Conservation (phyloP, 2,797 vertebrate genomes). For the Notamacropus eugenii region DNA sequence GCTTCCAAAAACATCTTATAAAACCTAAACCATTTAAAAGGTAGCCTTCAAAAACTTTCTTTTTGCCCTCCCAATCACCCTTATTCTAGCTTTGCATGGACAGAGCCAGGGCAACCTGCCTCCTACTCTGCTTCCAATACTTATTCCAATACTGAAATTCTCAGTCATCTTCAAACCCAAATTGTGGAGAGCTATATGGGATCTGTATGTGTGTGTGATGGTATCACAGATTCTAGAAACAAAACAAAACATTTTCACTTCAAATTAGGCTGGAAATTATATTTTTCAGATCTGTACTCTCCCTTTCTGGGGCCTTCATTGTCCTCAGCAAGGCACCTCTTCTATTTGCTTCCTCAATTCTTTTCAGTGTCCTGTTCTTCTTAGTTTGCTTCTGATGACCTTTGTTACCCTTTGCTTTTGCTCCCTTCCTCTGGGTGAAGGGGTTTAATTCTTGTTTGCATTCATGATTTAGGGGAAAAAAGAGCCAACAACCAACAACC, state of each 20-base stretch:
- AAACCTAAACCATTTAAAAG: neutral
- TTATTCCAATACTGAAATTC: neutral
- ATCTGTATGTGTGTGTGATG: neutral
- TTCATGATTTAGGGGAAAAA: slow-evolving; percentile 47
- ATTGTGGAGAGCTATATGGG: neutral
- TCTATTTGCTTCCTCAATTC: neutral
- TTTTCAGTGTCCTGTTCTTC: neutral
- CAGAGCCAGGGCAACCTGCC: rapidly evolving
- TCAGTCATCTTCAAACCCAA: neutral
- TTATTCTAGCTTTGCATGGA: neutral
- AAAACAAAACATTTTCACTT: slow-evolving; percentile 8
- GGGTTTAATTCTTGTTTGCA: slow-evolving; percentile 52
- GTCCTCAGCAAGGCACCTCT: neutral
- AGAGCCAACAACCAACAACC: neutral
- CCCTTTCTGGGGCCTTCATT: neutral
- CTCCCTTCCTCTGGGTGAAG: slow-evolving; percentile 41
- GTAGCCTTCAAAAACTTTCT: neutral
- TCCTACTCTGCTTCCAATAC: neutral
- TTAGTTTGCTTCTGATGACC: neutral
- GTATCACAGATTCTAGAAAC: neutral
- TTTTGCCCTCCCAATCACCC: neutral
- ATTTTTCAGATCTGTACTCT: neutral
- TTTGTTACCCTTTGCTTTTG: neutral
- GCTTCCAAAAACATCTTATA: neutral
- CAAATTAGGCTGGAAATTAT: neutral